phyloP scores from a whole-genome alignment of 2,797 vertebrate species.

The Takifugu ocellatus region DNA sequence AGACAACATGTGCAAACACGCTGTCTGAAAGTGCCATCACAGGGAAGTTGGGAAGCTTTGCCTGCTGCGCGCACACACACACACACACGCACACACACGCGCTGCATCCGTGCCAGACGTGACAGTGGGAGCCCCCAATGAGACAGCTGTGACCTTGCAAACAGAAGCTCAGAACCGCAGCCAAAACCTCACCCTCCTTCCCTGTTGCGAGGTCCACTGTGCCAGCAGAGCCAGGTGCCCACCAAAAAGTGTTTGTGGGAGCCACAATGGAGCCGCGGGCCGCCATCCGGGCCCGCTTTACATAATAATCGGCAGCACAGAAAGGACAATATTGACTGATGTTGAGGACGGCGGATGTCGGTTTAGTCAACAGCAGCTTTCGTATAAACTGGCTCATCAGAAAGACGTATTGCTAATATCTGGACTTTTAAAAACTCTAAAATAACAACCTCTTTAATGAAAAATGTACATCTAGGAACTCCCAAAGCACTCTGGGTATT shows the following conservation, averaged over 20 bases:
- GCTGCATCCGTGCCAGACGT: slow-evolving; percentile 49
- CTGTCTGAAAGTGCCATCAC: slow-evolving; percentile 59
- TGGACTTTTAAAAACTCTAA: not conserved
- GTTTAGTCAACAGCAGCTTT: slow-evolving; percentile 43
- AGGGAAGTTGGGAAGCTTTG: slow-evolving; percentile 53
- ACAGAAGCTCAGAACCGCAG: slow-evolving; percentile 59
- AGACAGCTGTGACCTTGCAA: slow-evolving; percentile 77
- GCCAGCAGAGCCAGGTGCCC: slow-evolving; percentile 73
- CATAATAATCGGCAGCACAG: slow-evolving; percentile 48
- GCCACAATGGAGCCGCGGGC: slow-evolving; percentile 40
- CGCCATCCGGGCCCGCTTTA: slow-evolving; percentile 51
- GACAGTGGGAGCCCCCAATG: slow-evolving; percentile 55
- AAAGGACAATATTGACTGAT: slow-evolving; percentile 56
- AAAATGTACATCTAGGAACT: slow-evolving; percentile 8
- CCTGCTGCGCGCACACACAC: slow-evolving; percentile 38
- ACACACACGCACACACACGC: no score
- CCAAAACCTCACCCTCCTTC: slow-evolving; percentile 63
- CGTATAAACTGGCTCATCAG: slow-evolving; percentile 1
- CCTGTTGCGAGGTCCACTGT: slow-evolving; percentile 52
- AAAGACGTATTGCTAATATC: not conserved
- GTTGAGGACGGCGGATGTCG: slow-evolving; percentile 37
- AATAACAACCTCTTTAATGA: slow-evolving; percentile 1
- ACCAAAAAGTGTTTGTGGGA: slow-evolving; percentile 63
- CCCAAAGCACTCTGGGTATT: slow-evolving; percentile 16
- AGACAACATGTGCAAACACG: slow-evolving; percentile 54